These are phyloP conservation scores for Trichonephila clavipes DNA, from an alignment of 1,140 invertebrate genomes.

Conservation along the genomic window DNA sequence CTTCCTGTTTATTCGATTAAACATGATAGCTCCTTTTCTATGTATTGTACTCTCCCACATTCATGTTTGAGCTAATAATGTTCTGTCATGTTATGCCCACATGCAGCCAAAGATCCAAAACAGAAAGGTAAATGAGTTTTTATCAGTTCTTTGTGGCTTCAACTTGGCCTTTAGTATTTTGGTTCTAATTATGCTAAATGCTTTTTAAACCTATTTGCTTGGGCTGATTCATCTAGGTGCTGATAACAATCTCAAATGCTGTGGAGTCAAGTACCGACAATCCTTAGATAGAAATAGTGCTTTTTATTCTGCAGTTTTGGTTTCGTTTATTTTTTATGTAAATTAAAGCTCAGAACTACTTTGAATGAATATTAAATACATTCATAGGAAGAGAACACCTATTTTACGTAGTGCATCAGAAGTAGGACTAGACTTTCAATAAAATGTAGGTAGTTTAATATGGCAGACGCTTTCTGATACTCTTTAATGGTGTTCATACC, in stretches of 20 bases:
- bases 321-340: constrained; percentile 26
- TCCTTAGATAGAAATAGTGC: constrained; percentile 63
- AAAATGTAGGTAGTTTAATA: constrained; percentile 15
- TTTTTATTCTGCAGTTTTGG: constrained; percentile 45
- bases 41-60: constrained; percentile 23
- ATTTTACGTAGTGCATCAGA: constrained; percentile 35
- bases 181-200: constrained; percentile 52
- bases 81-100: constrained; percentile 67
- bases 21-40: constrained; percentile 47
- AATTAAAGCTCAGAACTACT: constrained; percentile 4
- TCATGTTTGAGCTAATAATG: constrained; percentile 62
- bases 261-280: background rate
- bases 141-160: constrained; percentile 66
- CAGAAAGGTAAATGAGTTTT: constrained; percentile 74
- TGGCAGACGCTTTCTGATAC: background rate
- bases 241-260: constrained; percentile 20
- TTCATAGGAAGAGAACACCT: background rate
- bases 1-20: background rate
- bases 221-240: constrained; percentile 70
- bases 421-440: constrained; percentile 19
- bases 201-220: constrained; percentile 72
- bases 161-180: constrained; percentile 58
- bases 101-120: constrained; percentile 76
- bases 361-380: background rate
- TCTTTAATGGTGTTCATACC: background rate